A percentile compares a stretch with the other conserved stretches of the same genome.
Conservation (phyloP, 1,140 invertebrate genomes). For the Drosophila miranda region DNA sequence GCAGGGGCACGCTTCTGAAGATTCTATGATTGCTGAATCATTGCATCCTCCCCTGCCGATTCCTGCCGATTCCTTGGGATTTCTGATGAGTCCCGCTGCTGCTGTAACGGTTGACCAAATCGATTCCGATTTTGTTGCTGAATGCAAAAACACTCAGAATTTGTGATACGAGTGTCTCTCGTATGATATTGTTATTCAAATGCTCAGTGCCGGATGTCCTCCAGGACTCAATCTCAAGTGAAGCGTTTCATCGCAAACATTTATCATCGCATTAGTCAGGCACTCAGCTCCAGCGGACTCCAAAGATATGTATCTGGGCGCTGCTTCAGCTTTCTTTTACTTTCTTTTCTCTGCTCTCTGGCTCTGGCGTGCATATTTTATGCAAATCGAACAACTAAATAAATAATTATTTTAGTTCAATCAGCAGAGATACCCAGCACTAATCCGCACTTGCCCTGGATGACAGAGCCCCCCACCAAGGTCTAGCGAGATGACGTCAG, state of each 20-base stretch:
- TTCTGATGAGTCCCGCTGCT: slow-evolving; percentile 20
- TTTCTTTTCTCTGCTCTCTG: slow-evolving; percentile 7
- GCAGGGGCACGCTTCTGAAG: slow-evolving; percentile 33
- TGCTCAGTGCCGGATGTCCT: slow-evolving; percentile 58
- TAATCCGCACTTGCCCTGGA: slow-evolving; percentile 30
- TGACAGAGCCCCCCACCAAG: neutral
- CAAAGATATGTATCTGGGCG: slow-evolving; percentile 14
- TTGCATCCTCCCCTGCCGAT: slow-evolving; percentile 7
- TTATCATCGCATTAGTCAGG: slow-evolving; percentile 74
- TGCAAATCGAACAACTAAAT: slow-evolving; percentile 41
- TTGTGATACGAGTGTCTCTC: slow-evolving; percentile 10
- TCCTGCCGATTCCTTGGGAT: neutral
- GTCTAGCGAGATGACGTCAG: no score
- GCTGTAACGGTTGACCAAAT: slow-evolving; percentile 76
- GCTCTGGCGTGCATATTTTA: slow-evolving; percentile 38
- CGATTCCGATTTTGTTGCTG: slow-evolving; percentile 47
- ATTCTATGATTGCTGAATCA: slow-evolving; percentile 49
- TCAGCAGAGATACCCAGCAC: slow-evolving; percentile 2
- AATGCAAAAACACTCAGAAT: slow-evolving; percentile 46
- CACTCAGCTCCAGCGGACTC: slow-evolving; percentile 27
- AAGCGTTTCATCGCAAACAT: slow-evolving; percentile 74
- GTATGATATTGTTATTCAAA: slow-evolving; percentile 73
- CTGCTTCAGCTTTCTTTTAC: slow-evolving; percentile 1
- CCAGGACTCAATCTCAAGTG: slow-evolving; percentile 35
- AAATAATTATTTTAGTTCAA: slow-evolving; percentile 26